Conservation (phyloP, 2,113 vertebrate genomes). For the Paracanthobrama guichenoti region DNA sequence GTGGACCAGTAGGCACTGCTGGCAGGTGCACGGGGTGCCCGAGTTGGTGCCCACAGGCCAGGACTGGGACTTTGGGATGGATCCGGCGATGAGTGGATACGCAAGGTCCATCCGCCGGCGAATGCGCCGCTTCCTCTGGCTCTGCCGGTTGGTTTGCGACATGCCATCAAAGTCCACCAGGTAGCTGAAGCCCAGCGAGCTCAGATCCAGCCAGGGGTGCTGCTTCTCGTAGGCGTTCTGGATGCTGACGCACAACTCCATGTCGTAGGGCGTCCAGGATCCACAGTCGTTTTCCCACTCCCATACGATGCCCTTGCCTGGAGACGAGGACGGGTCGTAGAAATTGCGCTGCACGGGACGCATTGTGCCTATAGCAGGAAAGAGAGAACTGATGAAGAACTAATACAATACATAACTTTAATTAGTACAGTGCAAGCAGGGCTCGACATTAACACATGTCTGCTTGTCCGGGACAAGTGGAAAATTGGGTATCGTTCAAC, state of each 20-base stretch:
- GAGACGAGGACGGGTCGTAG: conserved; percentile 93
- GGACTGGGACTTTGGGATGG: conserved; percentile 96
- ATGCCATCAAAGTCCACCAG: conserved; percentile 96
- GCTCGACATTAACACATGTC: too few species aligned
- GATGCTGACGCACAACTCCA: conserved; percentile 97
- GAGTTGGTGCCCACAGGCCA: conserved; percentile 93
- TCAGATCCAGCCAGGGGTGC: conserved; percentile 96
- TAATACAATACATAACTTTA: too few species aligned
- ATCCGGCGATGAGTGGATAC: conserved; percentile 93
- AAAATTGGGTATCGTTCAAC: too few species aligned
- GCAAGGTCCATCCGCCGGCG: conserved; percentile 94
- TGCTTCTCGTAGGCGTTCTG: conserved; percentile 99
- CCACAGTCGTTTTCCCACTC: conserved; percentile 94
- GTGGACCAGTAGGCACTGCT: conserved; percentile 94
- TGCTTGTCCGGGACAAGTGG: too few species aligned
- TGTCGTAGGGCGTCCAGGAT: conserved; percentile 94
- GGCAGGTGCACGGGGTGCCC: conserved; percentile 89
- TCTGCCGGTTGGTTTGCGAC: conserved; percentile 95
- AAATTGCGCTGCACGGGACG: conserved; percentile 92
- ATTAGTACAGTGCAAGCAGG: too few species aligned
- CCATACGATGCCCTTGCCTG: conserved; percentile 96
- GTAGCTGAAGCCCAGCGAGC: conserved; percentile 95
- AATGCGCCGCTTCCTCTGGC: conserved; percentile 87
- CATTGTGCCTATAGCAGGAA: conserved; percentile 83
- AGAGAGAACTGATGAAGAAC: background rate